A percentile compares a stretch with the other conserved stretches of the same genome.
These are phyloP conservation scores for Boulengerochromis microlepis DNA, from an alignment of 2,113 vertebrate species.

Conservation along the genomic window DNA sequence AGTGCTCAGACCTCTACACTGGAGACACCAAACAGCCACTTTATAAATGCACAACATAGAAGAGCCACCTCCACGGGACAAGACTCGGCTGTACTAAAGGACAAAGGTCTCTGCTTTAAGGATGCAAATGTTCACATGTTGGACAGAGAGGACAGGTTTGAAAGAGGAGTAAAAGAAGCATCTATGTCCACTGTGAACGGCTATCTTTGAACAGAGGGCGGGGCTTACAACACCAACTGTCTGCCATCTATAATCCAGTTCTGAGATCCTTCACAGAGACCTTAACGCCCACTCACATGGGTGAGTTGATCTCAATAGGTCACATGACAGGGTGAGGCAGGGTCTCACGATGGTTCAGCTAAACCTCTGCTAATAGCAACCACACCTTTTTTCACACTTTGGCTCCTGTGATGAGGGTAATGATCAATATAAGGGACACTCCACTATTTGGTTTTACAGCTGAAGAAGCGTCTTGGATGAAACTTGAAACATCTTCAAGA, in stretches of 20 bases:
- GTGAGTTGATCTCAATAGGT: neutral
- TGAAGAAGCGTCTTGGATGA: neutral
- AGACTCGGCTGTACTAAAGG: neutral
- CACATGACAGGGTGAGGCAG: neutral
- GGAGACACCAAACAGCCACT: neutral
- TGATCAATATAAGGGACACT: neutral
- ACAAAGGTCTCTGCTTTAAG: neutral
- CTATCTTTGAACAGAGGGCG: neutral
- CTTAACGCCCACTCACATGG: neutral
- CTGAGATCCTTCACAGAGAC: neutral
- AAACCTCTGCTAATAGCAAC: neutral
- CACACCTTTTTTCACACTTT: neutral
- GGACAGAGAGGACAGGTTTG: neutral
- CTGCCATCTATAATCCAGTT: neutral
- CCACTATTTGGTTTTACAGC: neutral
- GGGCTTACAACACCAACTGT: rapidly evolving
- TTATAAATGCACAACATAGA: neutral
- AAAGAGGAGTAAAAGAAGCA: neutral
- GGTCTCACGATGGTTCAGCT: neutral
- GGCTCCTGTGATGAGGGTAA: neutral
- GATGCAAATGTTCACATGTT: neutral
- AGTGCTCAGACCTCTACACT: too few relatives aligned
- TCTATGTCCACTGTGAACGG: rapidly evolving
- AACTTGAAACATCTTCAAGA: neutral
- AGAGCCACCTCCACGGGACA: neutral